Evolutionary conservation across 2,888 invertebrate species (phyloP), one percentile per base, ranked within the genome.

Genomic region (Timema podura): DNA sequence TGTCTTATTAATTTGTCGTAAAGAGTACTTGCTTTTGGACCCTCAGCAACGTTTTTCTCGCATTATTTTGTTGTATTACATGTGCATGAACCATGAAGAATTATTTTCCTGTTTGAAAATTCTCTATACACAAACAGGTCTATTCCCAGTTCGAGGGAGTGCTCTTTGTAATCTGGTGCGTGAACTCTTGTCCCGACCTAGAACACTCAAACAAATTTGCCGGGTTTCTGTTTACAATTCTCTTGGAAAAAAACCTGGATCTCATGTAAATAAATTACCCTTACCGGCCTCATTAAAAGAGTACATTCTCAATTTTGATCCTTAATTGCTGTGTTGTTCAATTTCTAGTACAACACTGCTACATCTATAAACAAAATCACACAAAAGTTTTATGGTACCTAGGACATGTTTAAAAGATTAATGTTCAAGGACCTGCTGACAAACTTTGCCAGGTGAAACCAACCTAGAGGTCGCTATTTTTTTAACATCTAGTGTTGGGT

Each of bases 141-240:
- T 85, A 82, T 86, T 87, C 73, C 87, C 88, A 64, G 86, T 84
- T 71, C 85, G 85, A 79, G 84, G 85, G 79, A 87, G 88, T 16
- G 86, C 86, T 75, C 82, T 89, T 61, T 86, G 87, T 72, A 82
- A 84, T 72, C 81, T 89, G 48, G 85, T 91, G 74, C 85, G 88
- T 75, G 84, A 86, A 68, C 80, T 91, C 74, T 87, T 88, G 76
- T 87, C 87, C 51, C 83, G 85, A 73, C 91, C 91, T 10, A 83
- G 91, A 61, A 87, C 86, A 73, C 82, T 92, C n/a, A 90, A 90
- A 78, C 90, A 91, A 80, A 86, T 90, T 72, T 85, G 89, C 61
- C 84, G 91, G 30, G 87, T 90, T 67, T 83, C 85, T 74, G 90
- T 92, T 73, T 90, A 90, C 78, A 86, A 87, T 76, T 85, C 89